Base-by-base conservation (phyloP, 2,797 vertebrate species). In the Falco cherrug region DNA sequence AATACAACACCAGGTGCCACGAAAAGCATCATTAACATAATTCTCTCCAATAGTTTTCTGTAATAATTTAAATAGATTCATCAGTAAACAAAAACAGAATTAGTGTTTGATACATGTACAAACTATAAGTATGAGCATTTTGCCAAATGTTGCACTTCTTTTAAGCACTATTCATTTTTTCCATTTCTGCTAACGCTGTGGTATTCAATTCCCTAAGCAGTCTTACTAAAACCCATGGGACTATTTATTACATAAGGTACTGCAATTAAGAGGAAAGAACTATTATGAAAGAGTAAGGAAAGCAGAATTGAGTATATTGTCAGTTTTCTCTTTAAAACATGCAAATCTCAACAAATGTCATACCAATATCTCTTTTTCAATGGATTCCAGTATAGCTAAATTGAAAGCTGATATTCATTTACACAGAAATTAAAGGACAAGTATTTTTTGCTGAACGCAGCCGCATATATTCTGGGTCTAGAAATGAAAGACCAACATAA, bases 151-250 rank as follows among this genome's bases (percentile, higher is more conserved):
- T 48, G n/a, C 43, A 41, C 29, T 77, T 78, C 63, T 61, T 85
- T 87, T 77, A 80, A 83, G 47, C n/a, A 31, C n/a, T 74, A 63
- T 35, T 96, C 21, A 57, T 77, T 93, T 91, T 90, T 94, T 71
- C 71, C 71, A 57, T 75, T 91, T 93, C 82, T 83, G 48, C 57
- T 84, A 71, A 67, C 2, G 11, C 37, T 54, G 59, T 51, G 48
- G 33, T 67, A 74, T 87, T 92, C 50, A 68, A 43, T 75, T 92
- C 91, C 89, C 87, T 48, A 51, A 77, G 61, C n/a, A 82, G 39
- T 56, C 71, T 85, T 59, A 53, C 25, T 65, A 69, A 93, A 82
- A 87, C 80, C 47, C 74, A 26, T 6, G 17, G 43, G 86, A 65
- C 61, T 84, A 35, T 88, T 90, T 81, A 78, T 48, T 61, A 29